Evolutionary conservation across 2,888 invertebrate species (phyloP), one percentile per base, ranked within the genome.

Genomic region (Melanargia galathea): DNA sequence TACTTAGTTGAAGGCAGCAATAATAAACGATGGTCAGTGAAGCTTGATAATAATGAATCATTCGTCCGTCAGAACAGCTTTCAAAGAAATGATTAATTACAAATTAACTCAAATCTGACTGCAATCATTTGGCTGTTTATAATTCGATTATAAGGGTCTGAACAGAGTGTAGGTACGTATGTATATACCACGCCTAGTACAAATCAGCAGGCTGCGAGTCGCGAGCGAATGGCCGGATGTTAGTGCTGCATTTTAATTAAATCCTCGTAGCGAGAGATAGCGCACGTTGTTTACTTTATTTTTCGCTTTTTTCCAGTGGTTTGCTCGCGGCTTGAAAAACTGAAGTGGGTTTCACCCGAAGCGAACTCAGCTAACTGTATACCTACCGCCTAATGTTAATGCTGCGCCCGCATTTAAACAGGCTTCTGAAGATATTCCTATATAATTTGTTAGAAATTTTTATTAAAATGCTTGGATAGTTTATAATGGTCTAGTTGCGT

Each of bases 191-290:
- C 20, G 13, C 33, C 2, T 8, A 52, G 20, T 20, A 35, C 3
- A 16, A 22, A 52, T 66, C 57, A 46, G 54, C 51, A 59, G 60
- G 59, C 62, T 60, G 54, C 60, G 51, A 60, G 57, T 60, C 62
- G 57, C 61, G 24, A 63, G 61, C 59, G 66, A 64, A 59, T 63
- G 65, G 58, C 74, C 77, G 73, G 73, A 72, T 75, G 75, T 76
- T 73, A 81, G 76, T 74, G 75, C 75, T 77, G 77, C 75, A 73
- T 80, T 86, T 87, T 84, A 86, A 86, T 86, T 83, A 85, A 85
- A 84, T 82, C 74, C 81, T 79, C 77, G 76, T 79, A 73, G 74
- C 69, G 73, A 65, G 75, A 79, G 77, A 79, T 76, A 75, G 74
- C 72, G 70, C 70, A 69, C 73, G 66, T 62, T 63, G 68, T 70